Evolutionary conservation across 2,888 invertebrate species (phyloP).

Genomic region (Nemotelus pantherinus): DNA sequence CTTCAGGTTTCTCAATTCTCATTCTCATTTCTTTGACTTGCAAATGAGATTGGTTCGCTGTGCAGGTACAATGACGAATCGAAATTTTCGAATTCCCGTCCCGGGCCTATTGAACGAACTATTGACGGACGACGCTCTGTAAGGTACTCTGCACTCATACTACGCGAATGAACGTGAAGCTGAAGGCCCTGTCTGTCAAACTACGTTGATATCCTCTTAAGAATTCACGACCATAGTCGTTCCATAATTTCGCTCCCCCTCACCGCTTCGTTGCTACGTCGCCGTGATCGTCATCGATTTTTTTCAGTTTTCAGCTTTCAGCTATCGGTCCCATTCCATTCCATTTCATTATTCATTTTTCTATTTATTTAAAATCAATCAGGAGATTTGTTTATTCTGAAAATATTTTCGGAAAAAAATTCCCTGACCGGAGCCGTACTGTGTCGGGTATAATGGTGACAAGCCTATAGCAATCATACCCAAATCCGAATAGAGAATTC

Average conservation of each 20-base stretch:
- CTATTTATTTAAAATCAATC: constrained; percentile 44
- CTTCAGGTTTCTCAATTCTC: constrained; percentile 37
- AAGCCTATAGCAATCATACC: background rate
- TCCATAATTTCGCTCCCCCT: constrained; percentile 32
- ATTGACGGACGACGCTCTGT: background rate
- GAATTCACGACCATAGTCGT: constrained; percentile 39
- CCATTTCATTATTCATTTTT: constrained; percentile 43
- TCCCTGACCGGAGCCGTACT: background rate
- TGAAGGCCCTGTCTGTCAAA: constrained; percentile 35
- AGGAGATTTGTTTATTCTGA: constrained; percentile 45
- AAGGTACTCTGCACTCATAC: background rate
- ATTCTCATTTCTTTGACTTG: constrained; percentile 42
- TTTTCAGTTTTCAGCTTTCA: background rate
- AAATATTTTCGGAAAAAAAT: constrained; percentile 42
- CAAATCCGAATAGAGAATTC: constrained; percentile 11
- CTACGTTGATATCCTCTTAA: constrained; percentile 37
- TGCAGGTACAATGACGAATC: constrained; percentile 43
- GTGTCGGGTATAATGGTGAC: constrained; percentile 11
- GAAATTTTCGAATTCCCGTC: constrained; percentile 39
- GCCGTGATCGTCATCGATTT: background rate
- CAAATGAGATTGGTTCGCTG: constrained; percentile 23
- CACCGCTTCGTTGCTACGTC: background rate
- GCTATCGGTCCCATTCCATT: background rate
- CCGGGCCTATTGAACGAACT: background rate
- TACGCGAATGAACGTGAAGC: background rate